Conservation (phyloP, 2,888 invertebrate genomes). For the Macroteleia sp. region DNA sequence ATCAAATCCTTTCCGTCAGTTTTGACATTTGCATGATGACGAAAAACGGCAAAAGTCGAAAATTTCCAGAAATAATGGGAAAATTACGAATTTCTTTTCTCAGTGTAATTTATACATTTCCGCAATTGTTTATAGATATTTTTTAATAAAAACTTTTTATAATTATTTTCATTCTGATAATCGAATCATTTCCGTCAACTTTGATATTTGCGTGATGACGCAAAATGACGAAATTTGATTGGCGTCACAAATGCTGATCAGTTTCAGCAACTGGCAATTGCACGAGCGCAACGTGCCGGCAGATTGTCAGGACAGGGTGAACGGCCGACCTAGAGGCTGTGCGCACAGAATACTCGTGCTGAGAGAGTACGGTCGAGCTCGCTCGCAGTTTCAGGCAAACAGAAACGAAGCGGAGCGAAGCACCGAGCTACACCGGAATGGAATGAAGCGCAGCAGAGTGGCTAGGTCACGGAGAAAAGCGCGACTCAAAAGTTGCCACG, state of each 20-base stretch:
- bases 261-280: conserved; percentile 72
- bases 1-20: no score
- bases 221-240: no score
- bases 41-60: no score
- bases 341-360: conserved; percentile 71
- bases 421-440: conserved; percentile 61
- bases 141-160: no score
- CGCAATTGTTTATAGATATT: no score
- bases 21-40: no score
- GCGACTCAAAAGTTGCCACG: conserved; percentile 75
- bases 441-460: conserved; percentile 71
- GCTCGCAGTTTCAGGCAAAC: conserved; percentile 66
- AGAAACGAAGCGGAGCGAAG: conserved; percentile 69
- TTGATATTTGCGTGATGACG: no score
- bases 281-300: conserved; percentile 69
- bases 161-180: no score
- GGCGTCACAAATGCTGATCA: conserved; percentile 61
- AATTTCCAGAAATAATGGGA: no score
- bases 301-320: conserved; percentile 81
- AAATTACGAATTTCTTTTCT: no score
- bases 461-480: conserved; percentile 79
- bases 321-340: conserved; percentile 84
- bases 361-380: conserved; percentile 65
- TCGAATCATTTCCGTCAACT: no score
- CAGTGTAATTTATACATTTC: no score